Base-by-base conservation (phyloP, 1,140 invertebrate genomes). In the Drosophila tropicalis region DNA sequence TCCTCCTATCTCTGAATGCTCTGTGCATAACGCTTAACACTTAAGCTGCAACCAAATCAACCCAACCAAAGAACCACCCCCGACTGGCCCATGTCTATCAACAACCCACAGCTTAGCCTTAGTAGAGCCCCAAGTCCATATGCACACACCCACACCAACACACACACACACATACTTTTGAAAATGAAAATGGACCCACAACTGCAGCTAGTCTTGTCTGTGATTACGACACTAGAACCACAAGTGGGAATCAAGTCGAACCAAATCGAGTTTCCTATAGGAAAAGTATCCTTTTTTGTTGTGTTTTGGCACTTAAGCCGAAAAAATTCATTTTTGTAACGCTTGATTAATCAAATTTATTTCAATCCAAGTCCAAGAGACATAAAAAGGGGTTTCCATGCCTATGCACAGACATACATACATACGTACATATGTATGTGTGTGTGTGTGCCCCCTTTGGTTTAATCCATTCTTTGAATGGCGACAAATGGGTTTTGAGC, bases 11-110 rank as follows among this genome's bases (percentile, higher is more conserved):
- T 22, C 3, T 29, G 29, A 10, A 62, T 72, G 41, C 73, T 75
- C 79, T 86, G 73, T 89, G 84, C 76, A 78, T 78, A 90, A 90
- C 83, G 82, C 82, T 90, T 91, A 91, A 91, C 79, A 91, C 82
- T 90, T 91, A 91, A 91, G 89, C 89, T 86, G 72, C 75, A 66
- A 73, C 79, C 79, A 63, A 22, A 39, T 51, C 64, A 15, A 10
- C 15, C 57, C 32, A 15, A 9, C 15, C 58, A 34, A 39, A 15
- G 10, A 44, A 36, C 32, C 22, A 54, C n/a, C 9, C 9, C 47
- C 36, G 10, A 25, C 56, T 67, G 39, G 62, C 15, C 62, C 57
- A 62, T 51, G 29, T 62, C 61, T 62, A 62, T 47, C 70, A 57
- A n/a, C 61, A 47, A 44, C 36, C 66, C 66, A 55, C 66, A 61